These are phyloP conservation scores for Diachasmimorpha longicaudata DNA, from an alignment of 1,140 invertebrate species.

Conservation along the genomic window DNA sequence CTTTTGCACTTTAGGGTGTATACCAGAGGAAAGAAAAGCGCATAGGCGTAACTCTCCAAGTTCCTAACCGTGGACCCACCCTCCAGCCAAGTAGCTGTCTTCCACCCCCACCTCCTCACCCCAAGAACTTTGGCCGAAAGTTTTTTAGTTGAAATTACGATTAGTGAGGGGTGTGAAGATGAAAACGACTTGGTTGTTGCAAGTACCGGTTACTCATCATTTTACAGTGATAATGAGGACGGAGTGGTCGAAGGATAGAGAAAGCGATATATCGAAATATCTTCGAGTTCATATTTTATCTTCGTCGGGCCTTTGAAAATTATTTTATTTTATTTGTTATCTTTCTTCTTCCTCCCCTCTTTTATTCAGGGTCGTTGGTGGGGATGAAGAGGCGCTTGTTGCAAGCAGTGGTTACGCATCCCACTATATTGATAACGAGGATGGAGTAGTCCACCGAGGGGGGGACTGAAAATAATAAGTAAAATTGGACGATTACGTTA, in stretches of 20 bases:
- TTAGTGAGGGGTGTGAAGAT: neutral
- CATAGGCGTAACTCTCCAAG: constrained; percentile 23
- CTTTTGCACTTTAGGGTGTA: constrained; percentile 23
- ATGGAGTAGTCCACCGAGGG: neutral
- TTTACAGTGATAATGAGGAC: neutral
- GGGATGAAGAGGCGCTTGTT: too few species aligned
- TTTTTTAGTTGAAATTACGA: neutral
- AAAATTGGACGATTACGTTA: neutral
- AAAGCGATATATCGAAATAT: too few species aligned
- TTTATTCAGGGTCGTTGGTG: too few species aligned
- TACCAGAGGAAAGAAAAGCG: neutral
- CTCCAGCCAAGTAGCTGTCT: constrained; percentile 18
- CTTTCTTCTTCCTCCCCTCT: too few species aligned
- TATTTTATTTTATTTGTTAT: too few species aligned
- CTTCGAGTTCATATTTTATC: too few species aligned
- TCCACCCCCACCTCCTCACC: neutral
- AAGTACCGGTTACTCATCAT: neutral
- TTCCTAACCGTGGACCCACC: neutral
- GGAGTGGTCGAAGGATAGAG: too few species aligned
- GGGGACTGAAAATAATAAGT: neutral
- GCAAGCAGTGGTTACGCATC: neutral
- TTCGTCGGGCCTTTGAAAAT: too few species aligned
- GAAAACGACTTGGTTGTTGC: neutral
- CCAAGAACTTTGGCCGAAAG: constrained; percentile 1
- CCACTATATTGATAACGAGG: neutral